Conservation (phyloP, 2,888 invertebrate species). For the Rhamphomyia laevipes region DNA sequence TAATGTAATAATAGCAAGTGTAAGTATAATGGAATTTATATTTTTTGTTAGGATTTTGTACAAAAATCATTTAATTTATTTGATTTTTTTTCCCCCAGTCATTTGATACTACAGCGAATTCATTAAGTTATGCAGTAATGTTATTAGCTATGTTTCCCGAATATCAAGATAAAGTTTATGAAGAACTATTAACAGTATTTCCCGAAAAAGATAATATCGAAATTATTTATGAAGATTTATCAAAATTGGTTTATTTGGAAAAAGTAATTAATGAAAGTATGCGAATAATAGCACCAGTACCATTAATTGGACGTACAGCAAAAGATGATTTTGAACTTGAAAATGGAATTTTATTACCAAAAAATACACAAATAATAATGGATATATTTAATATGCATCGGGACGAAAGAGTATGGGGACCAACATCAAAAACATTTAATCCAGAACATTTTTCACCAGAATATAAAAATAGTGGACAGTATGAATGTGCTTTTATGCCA, state of each 20-base stretch:
- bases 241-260: conserved; percentile 27
- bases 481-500: conserved; percentile 32
- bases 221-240: conserved; percentile 22
- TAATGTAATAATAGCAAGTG: background rate
- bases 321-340: conserved; percentile 20
- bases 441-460: background rate
- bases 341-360: conserved; percentile 26
- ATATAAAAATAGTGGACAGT: conserved; percentile 10
- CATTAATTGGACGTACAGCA: conserved; percentile 27
- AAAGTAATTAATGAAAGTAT: conserved; percentile 32
- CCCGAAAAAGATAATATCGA: conserved; percentile 15
- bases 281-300: conserved; percentile 32
- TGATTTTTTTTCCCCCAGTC: no score
- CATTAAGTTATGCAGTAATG: conserved; percentile 28
- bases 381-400: conserved; percentile 33
- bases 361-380: conserved; percentile 28
- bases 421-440: conserved; percentile 29
- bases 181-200: conserved; percentile 22
- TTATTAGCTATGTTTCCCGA: conserved; percentile 31
- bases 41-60: no score
- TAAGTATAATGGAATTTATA: background rate
- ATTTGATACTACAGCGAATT: conserved; percentile 34
- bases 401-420: conserved; percentile 29
- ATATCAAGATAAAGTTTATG: conserved; percentile 27
- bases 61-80: no score